A percentile compares a stretch with the other conserved stretches of the same genome.
These are phyloP conservation scores for Oreohelix idahoensis DNA, from an alignment of 1,140 invertebrate genomes.

Conservation along the genomic window DNA sequence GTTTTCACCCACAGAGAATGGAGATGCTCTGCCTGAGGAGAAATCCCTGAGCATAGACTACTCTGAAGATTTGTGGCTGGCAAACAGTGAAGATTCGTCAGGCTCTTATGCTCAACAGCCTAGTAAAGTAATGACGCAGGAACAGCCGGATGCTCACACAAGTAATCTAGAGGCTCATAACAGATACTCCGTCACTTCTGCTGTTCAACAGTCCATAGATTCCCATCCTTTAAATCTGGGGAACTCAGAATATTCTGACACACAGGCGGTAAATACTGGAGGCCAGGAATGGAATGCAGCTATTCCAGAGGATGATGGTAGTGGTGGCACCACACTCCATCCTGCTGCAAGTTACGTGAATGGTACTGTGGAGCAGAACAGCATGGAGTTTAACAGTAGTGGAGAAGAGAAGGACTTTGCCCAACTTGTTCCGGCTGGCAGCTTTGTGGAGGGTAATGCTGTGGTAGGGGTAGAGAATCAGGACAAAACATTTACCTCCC, in stretches of 20 bases:
- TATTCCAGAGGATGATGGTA: background rate
- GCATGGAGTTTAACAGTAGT: conserved; percentile 28
- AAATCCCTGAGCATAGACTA: conserved; percentile 38
- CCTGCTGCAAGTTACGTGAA: conserved; percentile 4
- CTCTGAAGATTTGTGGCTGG: conserved; percentile 40
- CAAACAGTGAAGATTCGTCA: conserved; percentile 38
- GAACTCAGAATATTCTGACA: background rate
- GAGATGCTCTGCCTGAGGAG: conserved; percentile 34
- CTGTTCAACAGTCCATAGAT: background rate
- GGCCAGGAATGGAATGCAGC: background rate
- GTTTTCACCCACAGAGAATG: conserved; percentile 28
- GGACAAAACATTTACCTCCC: conserved; percentile 37
- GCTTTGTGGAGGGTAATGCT: conserved; percentile 20
- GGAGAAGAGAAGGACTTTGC: conserved; percentile 33
- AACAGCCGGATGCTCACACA: background rate
- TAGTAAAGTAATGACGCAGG: conserved; percentile 1
- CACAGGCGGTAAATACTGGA: background rate
- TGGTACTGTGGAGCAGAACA: conserved; percentile 13
- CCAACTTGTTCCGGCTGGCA: conserved; percentile 33
- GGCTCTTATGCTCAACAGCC: conserved; percentile 34
- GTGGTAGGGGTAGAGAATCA: conserved; percentile 14
- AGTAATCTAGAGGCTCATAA: background rate
- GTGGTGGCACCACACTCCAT: background rate
- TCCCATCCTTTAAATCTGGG: background rate
- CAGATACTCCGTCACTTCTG: background rate